Evolutionary conservation across 2,888 invertebrate genomes (phyloP), one percentile per base, ranked within the genome.

Genomic region (Polydrusus pterygomalis): DNA sequence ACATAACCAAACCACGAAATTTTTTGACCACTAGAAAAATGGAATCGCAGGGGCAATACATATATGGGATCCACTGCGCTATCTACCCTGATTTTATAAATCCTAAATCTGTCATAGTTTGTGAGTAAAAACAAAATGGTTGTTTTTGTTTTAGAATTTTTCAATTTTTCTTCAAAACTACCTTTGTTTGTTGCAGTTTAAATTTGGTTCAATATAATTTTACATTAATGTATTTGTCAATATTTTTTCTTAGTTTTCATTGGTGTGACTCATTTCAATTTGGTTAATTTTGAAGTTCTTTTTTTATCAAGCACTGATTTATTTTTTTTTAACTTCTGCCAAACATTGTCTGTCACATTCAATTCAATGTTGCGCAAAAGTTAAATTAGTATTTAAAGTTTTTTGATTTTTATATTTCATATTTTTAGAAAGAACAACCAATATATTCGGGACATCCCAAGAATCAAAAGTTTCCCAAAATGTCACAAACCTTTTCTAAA

Each of bases 261-360:
- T 75, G 69, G 54, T 62, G 72, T 69, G 69, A 63, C 72, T 75
- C 60, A 75, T 77, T 77, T 84, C 78, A 79, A 79, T 81, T 82
- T 82, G 78, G 78, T 80, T 76, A 43, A 17, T 69, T 71, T 78
- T 78, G 78, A 78, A 80, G 85, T 86, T 86, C 84, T 83, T 83
- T 85, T 86, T 86, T 86, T 86, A 85, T 86, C 85, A 86, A 86
- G 85, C 83, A 84, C 84, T 85, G 84, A 84, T 83, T 83, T 78
- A 64, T 79, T 79, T 73, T 79, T 69, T 63, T 70, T 51, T 43
- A 74, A 74, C 74, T 74, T 74, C 7, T 67, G 67, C 71, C 62
- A 67, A 74, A 73, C 65, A 71, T 69, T 63, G 56, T 49, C 45
- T 47, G 25, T 69, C 38, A 11, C 13, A 38, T 62, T 49, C 25